Evolutionary conservation across 2,888 invertebrate species (phyloP).

Genomic region (Melipona beecheii): DNA sequence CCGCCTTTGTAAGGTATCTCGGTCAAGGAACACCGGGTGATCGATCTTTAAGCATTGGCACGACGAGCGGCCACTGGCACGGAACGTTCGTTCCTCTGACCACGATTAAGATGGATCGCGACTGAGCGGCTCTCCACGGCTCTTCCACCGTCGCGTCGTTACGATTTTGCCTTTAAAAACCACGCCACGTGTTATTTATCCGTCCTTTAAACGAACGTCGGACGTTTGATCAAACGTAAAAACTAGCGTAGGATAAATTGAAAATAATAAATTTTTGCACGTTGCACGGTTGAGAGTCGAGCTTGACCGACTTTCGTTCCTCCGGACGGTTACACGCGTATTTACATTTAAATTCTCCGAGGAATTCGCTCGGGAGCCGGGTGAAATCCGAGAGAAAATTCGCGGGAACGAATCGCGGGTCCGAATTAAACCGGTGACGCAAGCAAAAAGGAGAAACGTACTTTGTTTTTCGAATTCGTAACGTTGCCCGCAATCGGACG

Average conservation of each 20-base stretch:
- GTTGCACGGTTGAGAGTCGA: background rate
- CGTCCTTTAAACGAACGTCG: background rate
- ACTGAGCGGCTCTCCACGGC: no score
- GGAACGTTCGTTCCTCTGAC: background rate
- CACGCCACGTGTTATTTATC: background rate
- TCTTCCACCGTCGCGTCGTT: background rate
- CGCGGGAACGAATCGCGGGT: background rate
- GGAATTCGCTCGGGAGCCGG: background rate
- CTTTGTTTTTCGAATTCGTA: background rate
- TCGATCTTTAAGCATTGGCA: constrained; percentile 21
- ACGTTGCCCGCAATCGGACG: background rate
- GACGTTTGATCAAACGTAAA: no score
- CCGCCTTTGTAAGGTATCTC: constrained; percentile 2
- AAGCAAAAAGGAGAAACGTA: background rate
- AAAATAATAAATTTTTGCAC: constrained; percentile 11
- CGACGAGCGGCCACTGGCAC: constrained; percentile 2
- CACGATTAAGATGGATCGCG: constrained; percentile 24
- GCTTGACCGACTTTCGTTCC: constrained; percentile 5
- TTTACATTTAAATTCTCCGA: background rate
- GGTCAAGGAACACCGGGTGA: constrained; percentile 1
- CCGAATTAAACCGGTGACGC: background rate
- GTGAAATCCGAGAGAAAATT: background rate
- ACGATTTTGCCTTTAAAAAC: background rate
- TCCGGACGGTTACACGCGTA: background rate
- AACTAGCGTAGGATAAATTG: background rate